Evolutionary conservation across 2,888 invertebrate genomes (phyloP).

Genomic region (Diadromus collaris): DNA sequence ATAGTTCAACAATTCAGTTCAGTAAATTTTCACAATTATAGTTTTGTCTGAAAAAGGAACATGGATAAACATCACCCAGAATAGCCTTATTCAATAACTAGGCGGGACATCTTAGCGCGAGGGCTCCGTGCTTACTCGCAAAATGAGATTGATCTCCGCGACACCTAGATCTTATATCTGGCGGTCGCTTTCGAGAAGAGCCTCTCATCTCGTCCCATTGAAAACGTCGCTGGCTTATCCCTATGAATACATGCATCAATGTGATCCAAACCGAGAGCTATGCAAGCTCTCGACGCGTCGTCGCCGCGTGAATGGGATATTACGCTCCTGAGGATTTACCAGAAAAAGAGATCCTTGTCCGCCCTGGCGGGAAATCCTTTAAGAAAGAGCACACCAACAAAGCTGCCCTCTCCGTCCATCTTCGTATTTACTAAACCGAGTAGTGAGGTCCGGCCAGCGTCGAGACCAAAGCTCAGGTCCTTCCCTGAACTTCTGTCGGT

Average conservation of each 20-base stretch:
- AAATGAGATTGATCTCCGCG: constrained; percentile 53
- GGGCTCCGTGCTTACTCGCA: constrained; percentile 40
- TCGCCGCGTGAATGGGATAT: constrained; percentile 60
- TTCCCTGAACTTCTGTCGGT: background rate
- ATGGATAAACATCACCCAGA: background rate
- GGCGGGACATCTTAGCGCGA: background rate
- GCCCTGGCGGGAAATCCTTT: constrained; percentile 42
- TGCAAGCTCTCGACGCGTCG: constrained; percentile 47
- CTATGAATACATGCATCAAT: constrained; percentile 74
- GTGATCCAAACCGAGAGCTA: constrained; percentile 62
- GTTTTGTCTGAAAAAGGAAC: too few relatives aligned
- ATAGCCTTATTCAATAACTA: background rate
- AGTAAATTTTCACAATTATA: too few relatives aligned
- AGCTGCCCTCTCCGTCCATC: background rate
- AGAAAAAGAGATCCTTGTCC: constrained; percentile 47
- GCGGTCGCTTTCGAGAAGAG: constrained; percentile 45
- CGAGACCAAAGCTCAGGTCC: constrained; percentile 1
- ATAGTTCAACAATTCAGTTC: too few relatives aligned
- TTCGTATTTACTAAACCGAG: constrained; percentile 10
- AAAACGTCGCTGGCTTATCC: constrained; percentile 65
- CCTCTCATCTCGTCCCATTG: constrained; percentile 65
- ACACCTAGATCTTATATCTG: constrained; percentile 33
- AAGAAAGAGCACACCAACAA: constrained; percentile 22
- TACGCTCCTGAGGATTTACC: constrained; percentile 62
- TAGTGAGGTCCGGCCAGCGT: background rate